A percentile compares a stretch with the other conserved stretches of the same genome.
Conservation (phyloP, 2,888 invertebrate species). For the Biston betularia region DNA sequence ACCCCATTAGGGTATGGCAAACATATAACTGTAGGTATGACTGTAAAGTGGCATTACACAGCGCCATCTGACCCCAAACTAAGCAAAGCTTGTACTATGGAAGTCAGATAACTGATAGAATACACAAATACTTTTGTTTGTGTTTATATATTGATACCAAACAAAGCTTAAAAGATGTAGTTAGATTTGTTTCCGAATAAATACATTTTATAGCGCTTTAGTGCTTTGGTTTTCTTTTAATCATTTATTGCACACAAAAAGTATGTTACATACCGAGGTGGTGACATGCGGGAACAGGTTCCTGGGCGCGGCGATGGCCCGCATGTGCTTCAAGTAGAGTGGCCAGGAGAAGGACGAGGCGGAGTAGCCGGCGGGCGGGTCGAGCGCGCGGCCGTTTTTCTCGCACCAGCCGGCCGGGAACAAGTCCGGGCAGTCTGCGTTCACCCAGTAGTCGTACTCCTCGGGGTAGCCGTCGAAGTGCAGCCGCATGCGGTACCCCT, state of each 20-base stretch:
- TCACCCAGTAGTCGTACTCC: constrained; percentile 97
- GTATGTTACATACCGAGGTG: constrained; percentile 80
- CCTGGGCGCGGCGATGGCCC: constrained; percentile 92
- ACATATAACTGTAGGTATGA: neutral
- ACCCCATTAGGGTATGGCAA: too few species aligned
- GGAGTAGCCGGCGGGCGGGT: constrained; percentile 91
- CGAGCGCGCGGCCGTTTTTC: constrained; percentile 91
- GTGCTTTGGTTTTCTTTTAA: neutral
- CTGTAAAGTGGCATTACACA: neutral
- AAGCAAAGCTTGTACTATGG: too few species aligned
- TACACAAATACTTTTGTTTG: too few species aligned
- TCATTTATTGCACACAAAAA: neutral
- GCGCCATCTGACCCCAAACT: too few species aligned
- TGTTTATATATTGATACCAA: too few species aligned
- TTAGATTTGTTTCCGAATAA: too few species aligned
- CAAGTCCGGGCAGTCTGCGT: constrained; percentile 96
- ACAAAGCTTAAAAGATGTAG: too few species aligned
- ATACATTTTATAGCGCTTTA: too few species aligned
- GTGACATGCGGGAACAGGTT: constrained; percentile 90
- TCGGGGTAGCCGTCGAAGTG: constrained; percentile 97
- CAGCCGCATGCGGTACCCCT: constrained; percentile 93
- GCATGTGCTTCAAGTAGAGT: constrained; percentile 91
- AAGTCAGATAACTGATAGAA: too few species aligned
- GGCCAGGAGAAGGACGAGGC: constrained; percentile 92
- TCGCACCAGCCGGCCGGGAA: constrained; percentile 98